Percentiles rank a stretch among this genome's conserved stretches.
Conservation (phyloP, 2,888 invertebrate species). For the Pecten maximus region DNA sequence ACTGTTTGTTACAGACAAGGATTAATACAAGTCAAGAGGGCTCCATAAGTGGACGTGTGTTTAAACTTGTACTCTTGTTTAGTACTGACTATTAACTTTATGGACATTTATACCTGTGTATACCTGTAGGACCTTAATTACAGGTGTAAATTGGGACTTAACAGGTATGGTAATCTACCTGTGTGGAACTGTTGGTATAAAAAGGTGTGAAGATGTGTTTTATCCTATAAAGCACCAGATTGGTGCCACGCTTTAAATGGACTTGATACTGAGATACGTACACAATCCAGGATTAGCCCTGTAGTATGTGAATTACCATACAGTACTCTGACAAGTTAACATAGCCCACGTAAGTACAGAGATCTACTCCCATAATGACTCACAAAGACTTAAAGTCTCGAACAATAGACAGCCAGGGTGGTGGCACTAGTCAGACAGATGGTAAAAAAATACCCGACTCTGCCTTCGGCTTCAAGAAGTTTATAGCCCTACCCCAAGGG, state of each 20-base stretch:
- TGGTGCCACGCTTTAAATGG: conserved; percentile 4
- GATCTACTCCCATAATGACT: conserved; percentile 47
- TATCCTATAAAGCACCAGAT: not conserved
- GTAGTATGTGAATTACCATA: not conserved
- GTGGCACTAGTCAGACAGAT: conserved; percentile 38
- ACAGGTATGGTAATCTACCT: not conserved
- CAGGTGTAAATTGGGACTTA: conserved; percentile 15
- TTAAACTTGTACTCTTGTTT: not conserved
- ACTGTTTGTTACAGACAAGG: not conserved
- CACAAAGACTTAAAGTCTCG: conserved; percentile 40
- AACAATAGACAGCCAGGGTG: conserved; percentile 40
- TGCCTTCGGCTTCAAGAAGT: conserved; percentile 67
- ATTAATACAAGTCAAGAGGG: not conserved
- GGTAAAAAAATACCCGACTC: conserved; percentile 37
- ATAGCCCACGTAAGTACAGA: conserved; percentile 22
- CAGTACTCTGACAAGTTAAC: not conserved
- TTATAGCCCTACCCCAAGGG: conserved; percentile 69
- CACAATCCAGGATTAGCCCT: not conserved
- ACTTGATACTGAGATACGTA: not conserved
- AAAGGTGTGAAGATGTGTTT: conserved; percentile 20
- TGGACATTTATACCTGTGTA: not conserved
- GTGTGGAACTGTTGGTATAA: not conserved
- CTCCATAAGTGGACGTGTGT: not conserved
- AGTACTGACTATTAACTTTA: not conserved
- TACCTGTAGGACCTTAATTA: conserved; percentile 15